These are phyloP conservation scores for Muscicapa comitata DNA, from an alignment of 2,797 vertebrate species.

Conservation along the genomic window DNA sequence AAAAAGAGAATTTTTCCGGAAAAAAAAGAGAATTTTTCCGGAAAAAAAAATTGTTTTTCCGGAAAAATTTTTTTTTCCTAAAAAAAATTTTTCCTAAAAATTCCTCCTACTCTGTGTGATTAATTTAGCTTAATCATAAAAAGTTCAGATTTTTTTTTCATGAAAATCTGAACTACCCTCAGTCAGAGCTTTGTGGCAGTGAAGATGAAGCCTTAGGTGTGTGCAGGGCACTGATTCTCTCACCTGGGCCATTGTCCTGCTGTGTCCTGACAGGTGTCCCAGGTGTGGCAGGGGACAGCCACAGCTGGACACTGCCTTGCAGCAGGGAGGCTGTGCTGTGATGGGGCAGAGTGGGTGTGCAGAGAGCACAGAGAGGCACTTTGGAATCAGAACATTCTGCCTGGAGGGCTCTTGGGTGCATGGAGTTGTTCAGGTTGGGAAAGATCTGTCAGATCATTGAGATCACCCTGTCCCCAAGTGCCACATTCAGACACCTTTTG, in stretches of 20 bases:
- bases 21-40: too few relatives aligned
- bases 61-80: too few relatives aligned
- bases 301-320: too few relatives aligned
- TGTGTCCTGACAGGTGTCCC: background rate
- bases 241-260: background rate
- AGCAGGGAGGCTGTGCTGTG: background rate
- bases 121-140: fast-evolving
- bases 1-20: too few relatives aligned
- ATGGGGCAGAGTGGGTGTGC: fast-evolving
- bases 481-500: fast-evolving
- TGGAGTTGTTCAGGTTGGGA: background rate
- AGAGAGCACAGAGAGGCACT: background rate
- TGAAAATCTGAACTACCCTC: background rate
- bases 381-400: fast-evolving
- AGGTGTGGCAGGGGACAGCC: fast-evolving
- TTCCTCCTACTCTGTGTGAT: too few relatives aligned
- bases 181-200: background rate
- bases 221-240: fast-evolving
- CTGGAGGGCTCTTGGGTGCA: fast-evolving
- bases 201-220: background rate
- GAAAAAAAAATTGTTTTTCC: too few relatives aligned
- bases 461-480: fast-evolving
- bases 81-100: too few relatives aligned
- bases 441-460: fast-evolving
- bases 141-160: background rate